Conservation (phyloP, 2,797 vertebrate species). For the Cygnus olor region DNA sequence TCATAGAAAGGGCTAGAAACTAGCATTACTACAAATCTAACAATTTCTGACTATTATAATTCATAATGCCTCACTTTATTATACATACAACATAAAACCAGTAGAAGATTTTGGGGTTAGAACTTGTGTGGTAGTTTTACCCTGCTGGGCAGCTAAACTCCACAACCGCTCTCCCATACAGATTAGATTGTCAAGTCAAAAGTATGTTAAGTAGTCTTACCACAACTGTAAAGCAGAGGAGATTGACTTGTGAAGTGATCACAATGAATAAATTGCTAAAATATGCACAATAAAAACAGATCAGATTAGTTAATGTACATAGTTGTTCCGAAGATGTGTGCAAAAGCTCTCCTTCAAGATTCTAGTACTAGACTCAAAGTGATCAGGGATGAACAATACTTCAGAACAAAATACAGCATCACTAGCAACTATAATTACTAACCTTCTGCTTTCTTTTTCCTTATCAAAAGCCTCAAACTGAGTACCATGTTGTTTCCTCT, state of each 20-base stretch:
- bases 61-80: background rate
- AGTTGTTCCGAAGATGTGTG: background rate
- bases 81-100: fast-evolving
- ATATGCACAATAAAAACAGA: background rate
- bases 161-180: background rate
- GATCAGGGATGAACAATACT: background rate
- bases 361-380: background rate
- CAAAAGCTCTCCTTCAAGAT: background rate
- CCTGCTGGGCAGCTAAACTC: no score
- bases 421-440: background rate
- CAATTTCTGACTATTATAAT: background rate
- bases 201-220: background rate
- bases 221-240: background rate
- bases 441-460: background rate
- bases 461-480: background rate
- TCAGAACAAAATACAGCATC: background rate
- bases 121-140: background rate
- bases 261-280: background rate
- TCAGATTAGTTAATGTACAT: background rate
- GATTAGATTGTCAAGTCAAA: background rate
- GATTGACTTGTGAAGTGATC: background rate
- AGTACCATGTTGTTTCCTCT: background rate
- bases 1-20: background rate
- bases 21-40: background rate
- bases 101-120: background rate